Conservation (phyloP, 2,797 vertebrate genomes). For the Sebastiscus tertius region DNA sequence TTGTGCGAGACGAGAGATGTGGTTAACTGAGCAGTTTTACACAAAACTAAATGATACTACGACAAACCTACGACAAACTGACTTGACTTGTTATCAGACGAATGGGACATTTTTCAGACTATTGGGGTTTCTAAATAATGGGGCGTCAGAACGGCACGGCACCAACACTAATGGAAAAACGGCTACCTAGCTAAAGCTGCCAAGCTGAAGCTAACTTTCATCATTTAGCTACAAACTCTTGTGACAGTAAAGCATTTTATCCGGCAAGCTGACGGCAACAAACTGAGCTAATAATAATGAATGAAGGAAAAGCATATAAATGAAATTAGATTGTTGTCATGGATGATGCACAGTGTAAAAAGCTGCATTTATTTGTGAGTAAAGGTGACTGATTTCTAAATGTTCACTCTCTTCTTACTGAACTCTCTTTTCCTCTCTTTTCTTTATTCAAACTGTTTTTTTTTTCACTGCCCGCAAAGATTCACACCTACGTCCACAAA, state of each 20-base stretch:
- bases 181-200: neutral
- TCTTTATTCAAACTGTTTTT: neutral
- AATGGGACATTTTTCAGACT: too few relatives aligned
- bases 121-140: neutral
- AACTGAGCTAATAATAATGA: neutral
- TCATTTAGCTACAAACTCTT: neutral
- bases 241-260: neutral
- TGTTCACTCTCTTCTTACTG: neutral
- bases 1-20: too few relatives aligned
- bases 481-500: constrained; percentile 1
- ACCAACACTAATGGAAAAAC: neutral
- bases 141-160: neutral
- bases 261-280: rapidly evolving
- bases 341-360: rapidly evolving
- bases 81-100: too few relatives aligned
- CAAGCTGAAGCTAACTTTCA: neutral
- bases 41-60: too few relatives aligned
- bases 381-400: neutral
- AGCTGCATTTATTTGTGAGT: neutral
- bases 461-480: neutral
- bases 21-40: too few relatives aligned
- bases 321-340: rapidly evolving
- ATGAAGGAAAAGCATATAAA: neutral
- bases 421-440: neutral
- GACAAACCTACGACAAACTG: too few relatives aligned